A percentile compares a stretch with the other conserved stretches of the same genome.
phyloP scores from a whole-genome alignment of 2,797 vertebrate genomes.

The Phoebastria nigripes region DNA sequence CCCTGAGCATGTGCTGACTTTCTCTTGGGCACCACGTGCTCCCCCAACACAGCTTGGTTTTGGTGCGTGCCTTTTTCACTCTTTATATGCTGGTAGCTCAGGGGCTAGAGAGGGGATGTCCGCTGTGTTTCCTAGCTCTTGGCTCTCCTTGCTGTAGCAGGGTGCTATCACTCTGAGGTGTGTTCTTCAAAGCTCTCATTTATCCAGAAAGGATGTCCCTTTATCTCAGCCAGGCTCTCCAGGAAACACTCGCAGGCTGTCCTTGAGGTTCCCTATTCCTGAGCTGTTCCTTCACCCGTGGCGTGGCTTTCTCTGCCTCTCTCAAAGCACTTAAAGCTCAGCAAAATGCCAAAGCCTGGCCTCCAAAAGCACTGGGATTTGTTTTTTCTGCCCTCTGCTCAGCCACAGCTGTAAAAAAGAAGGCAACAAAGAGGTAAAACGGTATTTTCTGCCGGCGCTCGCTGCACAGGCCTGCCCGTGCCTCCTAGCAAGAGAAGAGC shows the following conservation, averaged over 20 bases:
- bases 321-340: not conserved
- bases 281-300: not conserved
- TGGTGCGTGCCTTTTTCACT: not conserved
- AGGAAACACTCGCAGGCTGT: not conserved
- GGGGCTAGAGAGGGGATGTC: not conserved
- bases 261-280: not conserved
- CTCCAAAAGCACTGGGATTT: not conserved
- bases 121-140: not conserved
- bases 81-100: not conserved
- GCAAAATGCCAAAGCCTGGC: not conserved
- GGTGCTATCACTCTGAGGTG: not conserved
- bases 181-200: not conserved
- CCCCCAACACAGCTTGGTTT: rapidly evolving
- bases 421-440: not conserved
- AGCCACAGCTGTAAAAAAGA: not conserved
- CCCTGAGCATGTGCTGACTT: not conserved
- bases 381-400: not conserved
- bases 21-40: not conserved
- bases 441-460: not conserved
- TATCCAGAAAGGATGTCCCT: not conserved
- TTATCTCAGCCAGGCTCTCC: not conserved
- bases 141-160: not conserved
- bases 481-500: not conserved
- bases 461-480: not conserved
- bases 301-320: not conserved